Evolutionary conservation across 1,140 invertebrate genomes (phyloP).

Genomic region (Hylaeus anthracinus): DNA sequence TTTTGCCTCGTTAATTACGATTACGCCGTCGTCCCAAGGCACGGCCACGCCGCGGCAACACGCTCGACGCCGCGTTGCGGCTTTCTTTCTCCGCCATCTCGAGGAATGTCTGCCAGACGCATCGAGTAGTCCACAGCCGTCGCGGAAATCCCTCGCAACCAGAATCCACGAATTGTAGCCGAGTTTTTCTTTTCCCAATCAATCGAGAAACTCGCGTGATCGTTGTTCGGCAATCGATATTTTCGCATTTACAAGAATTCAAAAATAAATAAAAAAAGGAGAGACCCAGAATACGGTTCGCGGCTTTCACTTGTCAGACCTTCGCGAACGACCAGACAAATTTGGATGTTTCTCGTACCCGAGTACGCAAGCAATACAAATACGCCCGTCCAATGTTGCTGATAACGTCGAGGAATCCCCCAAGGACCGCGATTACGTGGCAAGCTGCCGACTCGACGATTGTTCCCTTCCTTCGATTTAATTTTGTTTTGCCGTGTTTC

Average conservation of each 20-base stretch:
- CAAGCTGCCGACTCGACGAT: not conserved
- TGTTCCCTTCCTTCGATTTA: too few relatives aligned
- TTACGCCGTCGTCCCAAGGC: slow-evolving; percentile 60
- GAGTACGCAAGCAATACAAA: not conserved
- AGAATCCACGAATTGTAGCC: too few relatives aligned
- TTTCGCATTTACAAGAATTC: not conserved
- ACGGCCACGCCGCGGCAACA: slow-evolving; percentile 20
- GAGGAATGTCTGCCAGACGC: not conserved
- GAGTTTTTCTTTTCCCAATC: too few relatives aligned
- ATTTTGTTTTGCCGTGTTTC: too few relatives aligned
- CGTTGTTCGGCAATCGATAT: not conserved
- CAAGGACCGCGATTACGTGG: not conserved
- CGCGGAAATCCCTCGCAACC: not conserved
- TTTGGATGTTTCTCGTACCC: not conserved
- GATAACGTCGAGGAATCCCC: not conserved
- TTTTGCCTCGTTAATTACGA: slow-evolving; percentile 68
- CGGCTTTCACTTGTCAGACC: slow-evolving; percentile 48
- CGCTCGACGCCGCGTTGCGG: slow-evolving; percentile 5
- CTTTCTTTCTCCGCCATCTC: slow-evolving; percentile 2
- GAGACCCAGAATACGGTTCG: not conserved
- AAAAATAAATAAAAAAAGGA: not conserved
- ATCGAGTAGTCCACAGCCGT: not conserved
- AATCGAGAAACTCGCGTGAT: too few relatives aligned
- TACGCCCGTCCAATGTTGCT: not conserved
- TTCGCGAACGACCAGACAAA: not conserved